Evolutionary conservation across 2,797 vertebrate species (phyloP), one percentile per base, ranked within the genome.

Genomic region (Cyprinodon diabolis): DNA sequence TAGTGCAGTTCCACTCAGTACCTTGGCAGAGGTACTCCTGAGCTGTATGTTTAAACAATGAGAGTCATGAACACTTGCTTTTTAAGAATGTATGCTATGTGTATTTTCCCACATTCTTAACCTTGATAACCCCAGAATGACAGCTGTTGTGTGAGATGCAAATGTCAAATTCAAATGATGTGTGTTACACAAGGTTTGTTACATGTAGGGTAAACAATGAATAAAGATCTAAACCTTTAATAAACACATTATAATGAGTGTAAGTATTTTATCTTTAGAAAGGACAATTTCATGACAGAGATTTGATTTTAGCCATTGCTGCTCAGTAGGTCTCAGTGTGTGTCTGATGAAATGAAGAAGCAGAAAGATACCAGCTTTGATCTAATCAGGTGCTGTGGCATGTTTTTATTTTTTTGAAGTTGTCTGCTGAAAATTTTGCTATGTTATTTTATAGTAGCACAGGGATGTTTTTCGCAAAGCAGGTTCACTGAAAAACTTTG

Each of bases 1-100:
- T 89, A 88, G 82, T 78, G 73, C 75, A 66, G 88, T 83, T 93
- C 86, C 83, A 88, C 76, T 84, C 87, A 66, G 88, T 91, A 81
- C 88, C 85, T 83, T 71, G 78, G 68, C 82, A 80, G 83, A 76
- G 84, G 76, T 71, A 69, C 79, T 77, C 69, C 35, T 30, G 55
- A 69, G 78, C 84, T 81, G 79, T 60, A 84, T 84, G 87, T 87
- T 81, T 84, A 89, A 91, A 91, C 82, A 17, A 86, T 75, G 74
- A 83, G 78, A 84, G 73, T 84, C 85, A 87, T 89, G 84, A 66
- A 69, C 62, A n/a, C 73, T 76, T 76, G 82, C 76, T 76, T 72
- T 68, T 83, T 75, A 63, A 80, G 75, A 66, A 69, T 48, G 78
- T 62, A 75, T 68, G 76, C 63, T 73, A 55, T 74, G 60, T 45